Base-by-base conservation (phyloP, 2,888 invertebrate species). In the Eupeodes latifasciatus region DNA sequence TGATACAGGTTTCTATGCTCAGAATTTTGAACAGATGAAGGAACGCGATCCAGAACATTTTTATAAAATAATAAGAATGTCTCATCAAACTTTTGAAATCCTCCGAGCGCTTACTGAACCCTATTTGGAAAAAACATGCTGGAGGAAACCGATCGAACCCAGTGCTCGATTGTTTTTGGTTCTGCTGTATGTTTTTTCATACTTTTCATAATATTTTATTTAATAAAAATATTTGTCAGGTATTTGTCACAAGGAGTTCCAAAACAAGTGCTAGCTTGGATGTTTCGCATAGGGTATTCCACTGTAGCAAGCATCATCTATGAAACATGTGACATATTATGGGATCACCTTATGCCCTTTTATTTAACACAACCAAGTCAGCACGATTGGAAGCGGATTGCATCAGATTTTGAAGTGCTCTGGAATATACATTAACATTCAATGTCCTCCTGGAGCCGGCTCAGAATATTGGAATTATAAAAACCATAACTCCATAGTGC, bases 21-120 rank as follows among this genome's bases (percentile, higher is more conserved):
- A 36, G 36, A 34, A 61, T 11, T 61, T 61, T 61, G 12, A 61
- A 14, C 61, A 61, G n/a, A 61, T 61, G 61, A 61, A 61, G 9
- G 36, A 61, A 27, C 36, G 40, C 4, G 36, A 61, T 49, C 49
- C 49, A 49, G 14, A 49, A 14, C 49, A 49, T 49, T 49, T 47
- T 47, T 47, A 47, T 11, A 47, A 47, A 47, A 40, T 47, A 11
- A 47, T 47, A 47, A 47, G 47, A 49, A 49, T 49, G 49, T 49
- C 14, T 49, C 14, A 49, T 14, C 49, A 49, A 14, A 14, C 49
- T 14, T 49, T 49, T 49, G 49, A 49, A 49, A 49, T 49, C 49
- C 49, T 49, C 14, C 14, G 14, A 49, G 49, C 49, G 4, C 14
- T 49, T 14, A 49, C 12, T 49, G 49, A 49, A 14, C 49, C 49